Percentiles rank a stretch among this genome's conserved stretches.
Evolutionary conservation across 2,113 vertebrate species (phyloP).

Genomic region (Sterna hirundo): DNA sequence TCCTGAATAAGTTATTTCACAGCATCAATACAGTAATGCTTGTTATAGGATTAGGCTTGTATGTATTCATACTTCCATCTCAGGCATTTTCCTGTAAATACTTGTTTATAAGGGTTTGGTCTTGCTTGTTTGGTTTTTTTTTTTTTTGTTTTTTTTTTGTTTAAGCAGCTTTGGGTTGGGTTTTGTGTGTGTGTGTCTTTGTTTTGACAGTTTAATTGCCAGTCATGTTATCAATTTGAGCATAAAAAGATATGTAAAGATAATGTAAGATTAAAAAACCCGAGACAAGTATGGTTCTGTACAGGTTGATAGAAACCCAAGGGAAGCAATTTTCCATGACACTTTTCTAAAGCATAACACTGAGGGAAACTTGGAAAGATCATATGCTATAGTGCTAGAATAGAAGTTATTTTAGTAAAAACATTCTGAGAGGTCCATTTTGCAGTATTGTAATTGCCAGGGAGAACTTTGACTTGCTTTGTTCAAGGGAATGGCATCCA

Average conservation of each 20-base stretch:
- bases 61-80: background rate
- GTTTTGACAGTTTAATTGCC: background rate
- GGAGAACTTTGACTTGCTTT: background rate
- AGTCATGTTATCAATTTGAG: background rate
- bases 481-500: background rate
- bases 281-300: background rate
- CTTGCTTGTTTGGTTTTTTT: background rate
- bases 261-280: background rate
- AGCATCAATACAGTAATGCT: background rate
- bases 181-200: background rate
- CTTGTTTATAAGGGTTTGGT: background rate
- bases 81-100: background rate
- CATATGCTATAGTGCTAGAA: too few relatives aligned
- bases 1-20: background rate
- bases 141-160: background rate
- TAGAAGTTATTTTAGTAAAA: background rate
- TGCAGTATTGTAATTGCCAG: background rate
- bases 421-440: background rate
- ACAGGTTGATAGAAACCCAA: background rate
- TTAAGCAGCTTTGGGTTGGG: background rate
- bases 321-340: background rate
- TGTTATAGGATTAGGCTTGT: background rate
- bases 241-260: background rate
- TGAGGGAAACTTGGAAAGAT: background rate
- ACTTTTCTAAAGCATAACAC: background rate